Evolutionary conservation across 2,113 vertebrate genomes (phyloP), one percentile per base, ranked within the genome.

Genomic region (Mandrillus leucophaeus): DNA sequence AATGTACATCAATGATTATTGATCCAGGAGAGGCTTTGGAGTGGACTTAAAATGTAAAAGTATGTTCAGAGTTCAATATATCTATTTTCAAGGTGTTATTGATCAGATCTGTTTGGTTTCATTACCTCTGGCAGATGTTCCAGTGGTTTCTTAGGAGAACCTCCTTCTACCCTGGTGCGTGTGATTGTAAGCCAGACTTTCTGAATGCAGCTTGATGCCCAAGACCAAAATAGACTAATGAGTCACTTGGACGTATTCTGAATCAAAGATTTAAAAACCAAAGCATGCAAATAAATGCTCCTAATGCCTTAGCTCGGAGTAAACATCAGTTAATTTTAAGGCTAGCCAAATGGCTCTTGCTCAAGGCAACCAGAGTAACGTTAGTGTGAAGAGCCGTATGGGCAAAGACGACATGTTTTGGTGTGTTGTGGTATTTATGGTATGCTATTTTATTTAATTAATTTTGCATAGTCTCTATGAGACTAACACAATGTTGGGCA

Each of bases 171-270:
- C n/a, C 50, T 64, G 61, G 50, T 6, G 20, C n/a, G 22, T 79
- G 72, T 43, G 38, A 22, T 50, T 38, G 35, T 79, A 64, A 92
- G 57, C 38, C 52, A 88, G 91, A 83, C 55, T 86, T 90, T 96
- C 92, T 83, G 61, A 96, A 91, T 80, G 57, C 68, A 79, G 85
- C 88, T 92, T 81, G 73, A 94, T 96, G 88, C 79, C 70, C 82
- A 93, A 95, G 96, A 96, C 91, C 70, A 79, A 95, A 98, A 96
- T 97, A 97, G 97, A 87, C 32, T 55, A 64, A n/a, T 93, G 97
- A 98, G 89, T 97, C 97, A 98, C 64, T 88, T 82, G 95, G 78
- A 48, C 45, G 64, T 95, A 97, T 95, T 97, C 95, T 95, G 78
- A 95, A 95, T 76, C 95, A 75, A 96, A 91, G 93, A 92, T 48